These are phyloP conservation scores for Tachuris rubrigastra DNA, from an alignment of 2,113 vertebrate species.

Conservation along the genomic window DNA sequence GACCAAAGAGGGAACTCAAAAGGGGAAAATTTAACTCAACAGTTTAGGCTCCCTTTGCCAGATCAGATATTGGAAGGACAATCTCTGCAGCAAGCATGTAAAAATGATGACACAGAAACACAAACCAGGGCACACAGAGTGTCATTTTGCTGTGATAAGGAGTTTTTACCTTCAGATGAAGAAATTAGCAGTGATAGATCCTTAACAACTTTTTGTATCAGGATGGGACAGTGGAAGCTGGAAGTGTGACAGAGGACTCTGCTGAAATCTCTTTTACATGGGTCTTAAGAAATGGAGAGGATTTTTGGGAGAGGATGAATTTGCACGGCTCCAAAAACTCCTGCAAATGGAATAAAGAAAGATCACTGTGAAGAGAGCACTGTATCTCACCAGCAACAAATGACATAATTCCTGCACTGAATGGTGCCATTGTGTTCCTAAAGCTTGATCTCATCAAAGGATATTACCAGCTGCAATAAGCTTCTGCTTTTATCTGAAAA, in stretches of 20 bases:
- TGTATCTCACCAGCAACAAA: not conserved
- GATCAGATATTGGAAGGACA: not conserved
- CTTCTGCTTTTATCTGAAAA: slow-evolving; percentile 30
- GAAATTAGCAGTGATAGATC: fast-evolving
- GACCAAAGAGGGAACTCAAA: not conserved
- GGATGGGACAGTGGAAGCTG: not conserved
- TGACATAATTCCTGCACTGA: slow-evolving; percentile 35
- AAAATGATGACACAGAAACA: not conserved
- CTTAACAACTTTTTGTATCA: not conserved
- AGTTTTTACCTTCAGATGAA: not conserved
- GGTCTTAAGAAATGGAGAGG: not conserved
- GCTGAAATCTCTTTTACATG: not conserved
- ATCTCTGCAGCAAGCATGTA: not conserved
- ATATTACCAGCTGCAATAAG: slow-evolving; percentile 38
- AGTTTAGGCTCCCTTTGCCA: not conserved
- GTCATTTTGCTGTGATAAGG: not conserved
- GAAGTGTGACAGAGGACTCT: not conserved
- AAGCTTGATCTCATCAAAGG: slow-evolving; percentile 33
- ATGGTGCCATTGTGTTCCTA: slow-evolving; percentile 14
- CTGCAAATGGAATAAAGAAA: not conserved
- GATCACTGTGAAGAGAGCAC: not conserved
- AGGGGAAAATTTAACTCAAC: not conserved
- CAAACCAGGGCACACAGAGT: fast-evolving
- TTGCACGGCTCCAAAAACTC: not conserved
- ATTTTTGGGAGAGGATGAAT: not conserved